These are phyloP conservation scores for Spicauda simplicius DNA, from an alignment of 2,888 invertebrate species.

Conservation along the genomic window DNA sequence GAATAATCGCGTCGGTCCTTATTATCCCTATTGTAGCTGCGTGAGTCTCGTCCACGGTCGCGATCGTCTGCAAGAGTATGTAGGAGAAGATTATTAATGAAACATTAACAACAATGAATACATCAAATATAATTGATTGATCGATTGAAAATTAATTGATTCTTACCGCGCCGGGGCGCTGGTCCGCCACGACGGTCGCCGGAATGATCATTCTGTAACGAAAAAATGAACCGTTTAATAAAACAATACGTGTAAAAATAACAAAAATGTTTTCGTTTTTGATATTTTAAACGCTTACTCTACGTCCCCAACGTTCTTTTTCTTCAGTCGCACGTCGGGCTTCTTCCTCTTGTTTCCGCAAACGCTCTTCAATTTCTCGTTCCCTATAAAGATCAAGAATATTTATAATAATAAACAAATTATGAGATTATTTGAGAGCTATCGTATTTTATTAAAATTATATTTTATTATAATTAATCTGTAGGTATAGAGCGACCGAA, in stretches of 20 bases:
- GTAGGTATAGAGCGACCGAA: conserved; percentile 75
- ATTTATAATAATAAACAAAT: too few species aligned
- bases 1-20: conserved; percentile 50
- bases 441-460: conserved; percentile 14
- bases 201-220: conserved; percentile 73
- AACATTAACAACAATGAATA: neutral
- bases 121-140: neutral
- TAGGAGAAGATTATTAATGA: neutral
- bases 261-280: neutral
- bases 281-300: conserved; percentile 50
- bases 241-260: neutral
- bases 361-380: conserved; percentile 95
- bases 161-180: conserved; percentile 68
- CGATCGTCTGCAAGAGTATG: conserved; percentile 56
- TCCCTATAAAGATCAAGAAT: conserved; percentile 76
- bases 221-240: neutral
- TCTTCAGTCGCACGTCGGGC: conserved; percentile 68
- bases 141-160: neutral
- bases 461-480: conserved; percentile 37
- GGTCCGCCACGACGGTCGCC: conserved; percentile 70
- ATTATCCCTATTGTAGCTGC: conserved; percentile 67
- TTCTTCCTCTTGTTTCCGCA: conserved; percentile 86
- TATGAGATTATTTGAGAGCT: too few species aligned
- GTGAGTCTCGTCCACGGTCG: conserved; percentile 68
- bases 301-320: conserved; percentile 76